Percentiles rank a stretch among this genome's conserved stretches.
These are phyloP conservation scores for Bursaphelenchus mucronatus DNA, from an alignment of 1,140 invertebrate genomes.

Conservation along the genomic window DNA sequence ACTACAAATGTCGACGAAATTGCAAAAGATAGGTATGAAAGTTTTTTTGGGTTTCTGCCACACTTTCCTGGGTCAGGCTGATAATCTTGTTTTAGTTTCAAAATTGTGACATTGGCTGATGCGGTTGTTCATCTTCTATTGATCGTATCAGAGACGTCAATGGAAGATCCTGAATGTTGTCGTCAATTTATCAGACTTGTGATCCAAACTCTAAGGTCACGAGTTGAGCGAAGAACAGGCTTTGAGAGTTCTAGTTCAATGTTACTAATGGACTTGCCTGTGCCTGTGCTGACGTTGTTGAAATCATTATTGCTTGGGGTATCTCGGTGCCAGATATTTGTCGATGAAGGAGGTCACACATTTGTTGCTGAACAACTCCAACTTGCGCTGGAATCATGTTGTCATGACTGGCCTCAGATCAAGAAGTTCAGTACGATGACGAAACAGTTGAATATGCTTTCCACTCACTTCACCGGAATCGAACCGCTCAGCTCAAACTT, in stretches of 20 bases:
- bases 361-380: conserved; percentile 37
- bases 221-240: not conserved
- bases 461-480: conserved; percentile 29
- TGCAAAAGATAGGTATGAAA: conserved; percentile 24
- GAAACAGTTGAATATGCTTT: conserved; percentile 26
- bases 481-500: conserved; percentile 5
- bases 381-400: conserved; percentile 18
- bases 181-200: conserved; percentile 12
- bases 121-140: conserved; percentile 28
- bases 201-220: conserved; percentile 3
- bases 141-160: conserved; percentile 12
- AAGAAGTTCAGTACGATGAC: conserved; percentile 21
- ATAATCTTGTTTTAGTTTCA: conserved; percentile 25
- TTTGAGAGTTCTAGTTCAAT: not conserved
- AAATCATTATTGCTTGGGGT: conserved; percentile 11
- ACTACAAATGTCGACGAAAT: conserved; percentile 26
- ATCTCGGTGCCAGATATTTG: conserved; percentile 18
- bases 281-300: conserved; percentile 13
- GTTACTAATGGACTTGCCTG: conserved; percentile 11
- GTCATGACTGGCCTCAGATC: conserved; percentile 8
- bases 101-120: conserved; percentile 38
- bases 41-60: not conserved
- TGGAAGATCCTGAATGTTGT: conserved; percentile 16
- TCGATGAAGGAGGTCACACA: conserved; percentile 31
- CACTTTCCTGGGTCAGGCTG: not conserved